Percentiles rank a stretch among this genome's conserved stretches.
phyloP scores from a whole-genome alignment of 2,113 vertebrate species.

The Tringa solitaria region DNA sequence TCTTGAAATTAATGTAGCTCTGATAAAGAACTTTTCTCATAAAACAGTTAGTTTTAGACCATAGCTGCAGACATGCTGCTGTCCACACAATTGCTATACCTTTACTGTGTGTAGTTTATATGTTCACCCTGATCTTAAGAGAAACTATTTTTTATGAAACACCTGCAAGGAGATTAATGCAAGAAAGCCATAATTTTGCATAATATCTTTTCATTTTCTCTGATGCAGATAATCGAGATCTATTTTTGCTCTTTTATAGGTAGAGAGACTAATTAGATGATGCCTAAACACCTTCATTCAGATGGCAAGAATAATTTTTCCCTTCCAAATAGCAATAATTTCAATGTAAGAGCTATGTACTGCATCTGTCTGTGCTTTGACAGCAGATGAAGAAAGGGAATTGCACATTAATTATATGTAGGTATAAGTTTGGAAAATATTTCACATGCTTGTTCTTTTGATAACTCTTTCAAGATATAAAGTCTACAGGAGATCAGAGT shows the following conservation, averaged over 20 bases:
- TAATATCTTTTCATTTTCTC: neutral
- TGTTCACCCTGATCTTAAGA: neutral
- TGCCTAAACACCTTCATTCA: neutral
- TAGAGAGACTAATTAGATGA: neutral
- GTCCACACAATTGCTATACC: neutral
- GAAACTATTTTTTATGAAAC: neutral
- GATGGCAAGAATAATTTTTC: neutral
- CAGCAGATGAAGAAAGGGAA: neutral
- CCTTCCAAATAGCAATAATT: neutral
- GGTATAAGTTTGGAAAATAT: neutral
- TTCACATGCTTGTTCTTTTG: neutral
- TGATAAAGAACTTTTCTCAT: neutral
- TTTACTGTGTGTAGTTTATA: neutral
- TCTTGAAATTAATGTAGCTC: neutral
- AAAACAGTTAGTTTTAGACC: neutral
- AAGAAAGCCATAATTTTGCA: neutral
- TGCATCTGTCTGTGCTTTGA: neutral
- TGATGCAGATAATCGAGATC: neutral
- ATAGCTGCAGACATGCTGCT: neutral
- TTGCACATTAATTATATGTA: neutral
- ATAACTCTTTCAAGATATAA: neutral
- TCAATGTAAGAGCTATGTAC: neutral
- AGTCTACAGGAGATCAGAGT: neutral
- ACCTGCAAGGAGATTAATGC: neutral
- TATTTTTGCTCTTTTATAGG: neutral